Conservation (phyloP, 2,113 vertebrate species). For the Phyllopteryx taeniolatus region DNA sequence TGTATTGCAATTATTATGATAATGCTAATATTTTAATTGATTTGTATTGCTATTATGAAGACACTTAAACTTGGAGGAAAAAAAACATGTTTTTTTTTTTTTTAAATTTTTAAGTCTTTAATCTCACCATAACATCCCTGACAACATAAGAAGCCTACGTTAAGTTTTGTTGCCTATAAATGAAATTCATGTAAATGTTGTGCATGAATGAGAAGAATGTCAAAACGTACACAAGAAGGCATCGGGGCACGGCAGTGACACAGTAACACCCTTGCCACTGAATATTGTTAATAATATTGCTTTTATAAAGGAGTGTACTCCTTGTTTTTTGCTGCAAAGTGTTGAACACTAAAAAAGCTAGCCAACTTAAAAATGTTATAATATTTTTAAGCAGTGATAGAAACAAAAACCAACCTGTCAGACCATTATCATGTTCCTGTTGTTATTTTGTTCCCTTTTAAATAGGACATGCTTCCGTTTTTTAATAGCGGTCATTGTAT, state of each 20-base stretch:
- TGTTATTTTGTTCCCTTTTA: conserved; percentile 60
- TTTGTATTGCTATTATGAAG: conserved; percentile 76
- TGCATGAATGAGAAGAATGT: conserved; percentile 68
- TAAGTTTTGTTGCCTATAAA: conserved; percentile 67
- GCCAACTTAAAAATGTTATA: conserved; percentile 77
- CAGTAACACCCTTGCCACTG: conserved; percentile 69
- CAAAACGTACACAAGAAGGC: conserved; percentile 57
- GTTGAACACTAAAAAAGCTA: conserved; percentile 85
- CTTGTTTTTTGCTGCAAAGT: conserved; percentile 81
- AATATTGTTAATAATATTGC: conserved; percentile 77
- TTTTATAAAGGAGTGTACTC: conserved; percentile 67
- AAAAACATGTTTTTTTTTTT: conserved; percentile 40
- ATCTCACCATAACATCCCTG: conserved; percentile 57
- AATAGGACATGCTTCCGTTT: conserved; percentile 71
- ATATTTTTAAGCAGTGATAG: conserved; percentile 74
- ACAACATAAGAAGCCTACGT: conserved; percentile 55
- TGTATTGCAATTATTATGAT: conserved; percentile 77
- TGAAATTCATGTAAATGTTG: conserved; percentile 62
- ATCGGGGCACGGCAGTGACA: conserved; percentile 61
- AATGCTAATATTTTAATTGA: conserved; percentile 72
- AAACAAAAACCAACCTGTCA: conserved; percentile 62
- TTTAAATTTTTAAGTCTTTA: conserved; percentile 50
- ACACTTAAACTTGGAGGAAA: conserved; percentile 68
- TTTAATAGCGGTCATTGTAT: conserved; percentile 78
- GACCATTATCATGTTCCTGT: conserved; percentile 68